Conservation (phyloP, 2,797 vertebrate genomes). For the Phoxinus dragarum region DNA sequence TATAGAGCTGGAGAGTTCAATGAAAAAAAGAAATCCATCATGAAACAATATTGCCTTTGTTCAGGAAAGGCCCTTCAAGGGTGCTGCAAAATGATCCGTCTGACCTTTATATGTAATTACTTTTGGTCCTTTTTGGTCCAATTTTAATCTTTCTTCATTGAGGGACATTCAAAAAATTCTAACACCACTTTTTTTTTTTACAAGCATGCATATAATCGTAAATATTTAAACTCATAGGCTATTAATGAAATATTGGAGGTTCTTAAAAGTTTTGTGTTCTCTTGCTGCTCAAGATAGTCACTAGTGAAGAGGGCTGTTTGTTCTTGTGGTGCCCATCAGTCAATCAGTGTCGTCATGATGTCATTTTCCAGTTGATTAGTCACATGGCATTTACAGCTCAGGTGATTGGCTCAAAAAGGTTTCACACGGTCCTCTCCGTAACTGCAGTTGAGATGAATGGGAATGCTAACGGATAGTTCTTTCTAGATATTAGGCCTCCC, state of each 20-base stretch:
- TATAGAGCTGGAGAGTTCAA: constrained; percentile 3
- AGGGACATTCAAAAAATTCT: neutral
- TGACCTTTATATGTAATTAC: constrained; percentile 25
- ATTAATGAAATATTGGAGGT: neutral
- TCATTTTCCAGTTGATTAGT: neutral
- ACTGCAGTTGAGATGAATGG: neutral
- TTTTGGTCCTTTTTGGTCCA: neutral
- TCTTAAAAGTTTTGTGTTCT: neutral
- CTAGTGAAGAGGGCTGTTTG: neutral
- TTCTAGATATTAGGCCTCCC: neutral
- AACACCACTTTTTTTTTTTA: neutral
- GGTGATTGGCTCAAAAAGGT: neutral
- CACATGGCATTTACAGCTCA: neutral
- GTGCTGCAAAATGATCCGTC: neutral
- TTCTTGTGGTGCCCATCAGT: neutral
- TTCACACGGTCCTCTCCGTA: neutral
- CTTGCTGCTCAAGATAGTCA: neutral
- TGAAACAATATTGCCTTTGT: constrained; percentile 43
- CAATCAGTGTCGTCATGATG: neutral
- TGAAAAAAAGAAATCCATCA: constrained; percentile 35
- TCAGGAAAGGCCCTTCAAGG: neutral
- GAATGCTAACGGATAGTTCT: neutral
- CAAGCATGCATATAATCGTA: neutral
- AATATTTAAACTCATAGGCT: neutral
- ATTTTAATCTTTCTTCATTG: neutral